phyloP scores from a whole-genome alignment of 2,797 vertebrate genomes.

The Selene dorsalis region DNA sequence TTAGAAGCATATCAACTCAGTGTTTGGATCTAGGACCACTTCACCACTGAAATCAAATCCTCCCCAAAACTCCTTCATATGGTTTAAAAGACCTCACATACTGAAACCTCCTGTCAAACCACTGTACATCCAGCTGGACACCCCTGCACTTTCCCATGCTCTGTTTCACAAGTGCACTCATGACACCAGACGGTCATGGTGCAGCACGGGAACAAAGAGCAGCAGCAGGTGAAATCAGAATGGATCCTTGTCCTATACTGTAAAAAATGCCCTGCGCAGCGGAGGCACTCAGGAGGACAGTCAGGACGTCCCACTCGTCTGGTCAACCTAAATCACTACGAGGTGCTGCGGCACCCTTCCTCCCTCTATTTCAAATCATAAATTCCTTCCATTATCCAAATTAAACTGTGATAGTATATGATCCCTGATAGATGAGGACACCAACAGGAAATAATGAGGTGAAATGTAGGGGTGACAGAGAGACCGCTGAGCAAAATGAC shows the following conservation, averaged over 20 bases:
- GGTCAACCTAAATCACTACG: constrained; percentile 53
- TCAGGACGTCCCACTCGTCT: constrained; percentile 12
- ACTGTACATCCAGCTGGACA: neutral
- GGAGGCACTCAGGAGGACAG: constrained; percentile 40
- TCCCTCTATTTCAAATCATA: constrained; percentile 24
- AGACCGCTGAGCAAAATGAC: neutral
- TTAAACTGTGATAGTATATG: constrained; percentile 38
- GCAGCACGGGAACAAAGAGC: constrained; percentile 30
- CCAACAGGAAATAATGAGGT: constrained; percentile 7
- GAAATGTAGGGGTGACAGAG: neutral
- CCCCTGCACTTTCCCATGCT: constrained; percentile 3
- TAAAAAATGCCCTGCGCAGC: constrained; percentile 26
- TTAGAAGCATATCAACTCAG: too few relatives aligned
- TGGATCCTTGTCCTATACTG: constrained; percentile 14
- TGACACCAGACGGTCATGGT: constrained; percentile 15
- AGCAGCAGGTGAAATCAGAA: constrained; percentile 21
- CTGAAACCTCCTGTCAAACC: neutral
- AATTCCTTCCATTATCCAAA: constrained; percentile 57
- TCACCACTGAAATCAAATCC: too few relatives aligned
- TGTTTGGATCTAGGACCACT: too few relatives aligned
- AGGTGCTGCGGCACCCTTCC: constrained; percentile 1
- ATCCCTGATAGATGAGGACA: constrained; percentile 17
- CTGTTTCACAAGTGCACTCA: constrained; percentile 1
- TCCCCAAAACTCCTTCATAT: too few relatives aligned
- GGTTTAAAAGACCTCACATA: neutral